A percentile compares a stretch with the other conserved stretches of the same genome.
phyloP scores from a whole-genome alignment of 2,797 vertebrate genomes.

The Neosilurus mollespiculum region DNA sequence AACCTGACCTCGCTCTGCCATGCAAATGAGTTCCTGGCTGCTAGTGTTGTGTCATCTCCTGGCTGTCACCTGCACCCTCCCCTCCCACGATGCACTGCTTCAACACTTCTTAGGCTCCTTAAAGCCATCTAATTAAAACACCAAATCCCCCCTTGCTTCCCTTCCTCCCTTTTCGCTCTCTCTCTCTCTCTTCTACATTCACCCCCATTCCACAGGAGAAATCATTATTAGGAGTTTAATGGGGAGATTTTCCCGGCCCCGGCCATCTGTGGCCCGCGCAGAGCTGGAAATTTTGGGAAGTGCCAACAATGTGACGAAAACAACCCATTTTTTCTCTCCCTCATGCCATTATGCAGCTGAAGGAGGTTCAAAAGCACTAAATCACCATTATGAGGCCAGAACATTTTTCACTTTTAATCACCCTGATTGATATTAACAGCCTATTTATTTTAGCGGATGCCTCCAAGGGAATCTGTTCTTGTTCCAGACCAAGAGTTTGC shows the following conservation, averaged over 20 bases:
- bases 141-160: slow-evolving; percentile 86
- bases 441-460: slow-evolving; percentile 57
- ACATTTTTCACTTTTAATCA: slow-evolving; percentile 90
- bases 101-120: slow-evolving; percentile 91
- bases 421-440: slow-evolving; percentile 89
- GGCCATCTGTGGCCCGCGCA: slow-evolving; percentile 97
- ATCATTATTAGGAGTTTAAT: slow-evolving; percentile 99
- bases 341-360: slow-evolving; percentile 62
- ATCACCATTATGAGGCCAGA: slow-evolving; percentile 86
- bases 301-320: slow-evolving; percentile 64
- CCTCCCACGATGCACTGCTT: slow-evolving; percentile 81
- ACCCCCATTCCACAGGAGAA: slow-evolving; percentile 80
- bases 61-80: slow-evolving; percentile 84
- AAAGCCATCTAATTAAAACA: slow-evolving; percentile 99
- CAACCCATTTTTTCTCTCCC: slow-evolving; percentile 52
- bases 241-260: slow-evolving; percentile 94
- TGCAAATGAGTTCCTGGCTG: slow-evolving; percentile 89
- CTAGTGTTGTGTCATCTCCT: slow-evolving; percentile 84
- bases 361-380: slow-evolving; percentile 78
- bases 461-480: slow-evolving; percentile 42
- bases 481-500: slow-evolving; percentile 34
- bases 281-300: slow-evolving; percentile 87
- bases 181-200: slow-evolving; percentile 82
- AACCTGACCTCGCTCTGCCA: slow-evolving; percentile 89
- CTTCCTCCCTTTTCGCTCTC: slow-evolving; percentile 62